A percentile compares a stretch with the other conserved stretches of the same genome.
These are phyloP conservation scores for Sesamia nonagrioides DNA, from an alignment of 1,140 invertebrate species.

Conservation along the genomic window DNA sequence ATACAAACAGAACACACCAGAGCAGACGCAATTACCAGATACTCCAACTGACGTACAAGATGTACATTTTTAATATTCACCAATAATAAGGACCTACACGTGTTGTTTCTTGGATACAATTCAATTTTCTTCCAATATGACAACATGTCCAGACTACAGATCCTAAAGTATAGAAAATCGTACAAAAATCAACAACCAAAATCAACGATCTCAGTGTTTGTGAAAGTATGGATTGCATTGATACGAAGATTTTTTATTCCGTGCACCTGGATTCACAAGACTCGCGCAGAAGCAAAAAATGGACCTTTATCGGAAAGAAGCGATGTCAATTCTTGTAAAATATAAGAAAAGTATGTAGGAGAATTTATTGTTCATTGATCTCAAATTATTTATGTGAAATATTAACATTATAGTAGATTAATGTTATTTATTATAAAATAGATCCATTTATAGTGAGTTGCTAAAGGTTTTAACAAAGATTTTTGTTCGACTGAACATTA, in stretches of 20 bases:
- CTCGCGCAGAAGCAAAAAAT: slow-evolving; percentile 43
- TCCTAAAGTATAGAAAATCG: slow-evolving; percentile 1
- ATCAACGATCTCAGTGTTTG: slow-evolving; percentile 43
- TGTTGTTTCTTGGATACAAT: background rate
- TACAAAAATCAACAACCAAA: slow-evolving; percentile 41
- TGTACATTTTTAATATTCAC: slow-evolving; percentile 54
- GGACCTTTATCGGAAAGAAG: slow-evolving; percentile 24
- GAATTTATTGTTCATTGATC: slow-evolving; percentile 78
- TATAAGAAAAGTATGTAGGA: slow-evolving; percentile 32
- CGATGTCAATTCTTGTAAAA: slow-evolving; percentile 50
- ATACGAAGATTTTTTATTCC: slow-evolving; percentile 62
- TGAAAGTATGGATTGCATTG: slow-evolving; percentile 41
- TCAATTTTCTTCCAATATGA: background rate
- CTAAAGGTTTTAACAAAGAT: slow-evolving; percentile 24
- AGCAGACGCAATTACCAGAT: slow-evolving; percentile 75
- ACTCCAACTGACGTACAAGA: slow-evolving; percentile 86
- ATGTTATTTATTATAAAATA: slow-evolving; percentile 75
- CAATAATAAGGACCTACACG: background rate
- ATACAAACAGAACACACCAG: slow-evolving; percentile 68
- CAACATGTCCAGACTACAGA: background rate
- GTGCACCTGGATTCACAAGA: slow-evolving; percentile 71
- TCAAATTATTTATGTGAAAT: slow-evolving; percentile 84
- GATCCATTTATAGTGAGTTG: slow-evolving; percentile 62
- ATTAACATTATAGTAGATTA: slow-evolving; percentile 72
- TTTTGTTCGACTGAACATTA: slow-evolving; percentile 50